phyloP scores from a whole-genome alignment of 2,797 vertebrate species.

The Artibeus jamaicensis region DNA sequence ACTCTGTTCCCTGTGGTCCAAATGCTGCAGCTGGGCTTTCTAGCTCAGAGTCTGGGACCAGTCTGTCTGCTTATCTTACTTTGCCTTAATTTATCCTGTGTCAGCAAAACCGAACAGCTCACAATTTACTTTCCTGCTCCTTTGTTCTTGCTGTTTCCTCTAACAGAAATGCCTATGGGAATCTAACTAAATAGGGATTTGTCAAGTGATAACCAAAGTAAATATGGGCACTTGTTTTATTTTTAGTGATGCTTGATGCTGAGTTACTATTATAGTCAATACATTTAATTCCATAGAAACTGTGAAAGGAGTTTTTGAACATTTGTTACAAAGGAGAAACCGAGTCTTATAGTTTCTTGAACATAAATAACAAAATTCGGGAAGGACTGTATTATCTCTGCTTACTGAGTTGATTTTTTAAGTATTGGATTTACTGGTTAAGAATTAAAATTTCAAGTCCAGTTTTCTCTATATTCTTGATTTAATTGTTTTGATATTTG shows the following conservation, averaged over 20 bases:
- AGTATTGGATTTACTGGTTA: neutral
- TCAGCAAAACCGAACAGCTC: neutral
- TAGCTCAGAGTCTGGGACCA: neutral
- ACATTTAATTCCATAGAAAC: neutral
- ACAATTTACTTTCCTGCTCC: neutral
- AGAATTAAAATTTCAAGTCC: conserved; percentile 24
- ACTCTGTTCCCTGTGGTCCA: neutral
- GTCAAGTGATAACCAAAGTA: neutral
- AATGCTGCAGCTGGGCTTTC: neutral
- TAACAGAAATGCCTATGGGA: neutral
- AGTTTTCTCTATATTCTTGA: conserved; percentile 1
- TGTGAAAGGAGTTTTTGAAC: conserved; percentile 4
- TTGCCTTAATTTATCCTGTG: neutral
- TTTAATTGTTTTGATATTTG: conserved; percentile 45
- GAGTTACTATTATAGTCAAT: neutral
- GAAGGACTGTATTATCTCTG: conserved; percentile 4
- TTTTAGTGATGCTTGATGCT: conserved; percentile 7
- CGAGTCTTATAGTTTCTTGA: neutral
- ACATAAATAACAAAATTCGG: neutral
- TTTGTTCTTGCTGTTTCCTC: neutral
- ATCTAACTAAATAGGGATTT: neutral
- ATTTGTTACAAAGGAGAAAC: conserved; percentile 30
- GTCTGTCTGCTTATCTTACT: neutral
- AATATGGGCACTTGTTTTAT: neutral
- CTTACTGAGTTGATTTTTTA: neutral